Conservation (phyloP, 2,797 vertebrate genomes). For the Diceros bicornis region DNA sequence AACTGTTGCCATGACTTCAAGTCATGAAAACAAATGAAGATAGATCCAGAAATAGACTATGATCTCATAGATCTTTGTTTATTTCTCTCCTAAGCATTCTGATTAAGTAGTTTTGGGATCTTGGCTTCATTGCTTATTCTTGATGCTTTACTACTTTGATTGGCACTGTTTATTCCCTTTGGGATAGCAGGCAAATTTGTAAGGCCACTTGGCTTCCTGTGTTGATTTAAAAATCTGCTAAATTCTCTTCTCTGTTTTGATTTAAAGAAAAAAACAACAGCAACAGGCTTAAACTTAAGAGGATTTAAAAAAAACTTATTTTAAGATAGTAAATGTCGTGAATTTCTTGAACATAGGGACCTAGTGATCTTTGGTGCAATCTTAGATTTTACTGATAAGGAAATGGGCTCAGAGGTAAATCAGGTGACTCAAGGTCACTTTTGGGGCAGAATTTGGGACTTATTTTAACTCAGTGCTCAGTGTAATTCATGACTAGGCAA, state of each 20-base stretch:
- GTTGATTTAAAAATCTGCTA: conserved; percentile 22
- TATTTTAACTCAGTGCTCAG: neutral
- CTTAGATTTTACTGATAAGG: neutral
- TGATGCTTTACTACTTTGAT: neutral
- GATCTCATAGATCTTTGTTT: conserved; percentile 33
- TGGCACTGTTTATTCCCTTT: neutral
- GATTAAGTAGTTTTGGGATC: neutral
- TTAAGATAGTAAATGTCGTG: neutral
- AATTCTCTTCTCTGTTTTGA: conserved; percentile 38
- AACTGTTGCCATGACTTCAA: conserved; percentile 40
- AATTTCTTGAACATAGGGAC: neutral
- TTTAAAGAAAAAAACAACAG: neutral
- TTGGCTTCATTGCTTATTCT: neutral
- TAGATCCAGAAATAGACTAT: conserved; percentile 61
- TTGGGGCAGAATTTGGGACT: neutral
- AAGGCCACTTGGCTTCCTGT: neutral
- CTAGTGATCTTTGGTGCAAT: neutral
- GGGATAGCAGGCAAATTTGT: neutral
- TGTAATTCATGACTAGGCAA: neutral
- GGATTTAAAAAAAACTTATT: neutral
- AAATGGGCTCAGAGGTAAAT: neutral
- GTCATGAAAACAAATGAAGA: conserved; percentile 5
- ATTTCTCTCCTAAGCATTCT: conserved; percentile 20
- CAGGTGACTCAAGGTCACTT: neutral
- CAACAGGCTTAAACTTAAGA: neutral